Evolutionary conservation across 2,113 vertebrate genomes (phyloP), one percentile per base, ranked within the genome.

Genomic region (Seriola rivoliana): DNA sequence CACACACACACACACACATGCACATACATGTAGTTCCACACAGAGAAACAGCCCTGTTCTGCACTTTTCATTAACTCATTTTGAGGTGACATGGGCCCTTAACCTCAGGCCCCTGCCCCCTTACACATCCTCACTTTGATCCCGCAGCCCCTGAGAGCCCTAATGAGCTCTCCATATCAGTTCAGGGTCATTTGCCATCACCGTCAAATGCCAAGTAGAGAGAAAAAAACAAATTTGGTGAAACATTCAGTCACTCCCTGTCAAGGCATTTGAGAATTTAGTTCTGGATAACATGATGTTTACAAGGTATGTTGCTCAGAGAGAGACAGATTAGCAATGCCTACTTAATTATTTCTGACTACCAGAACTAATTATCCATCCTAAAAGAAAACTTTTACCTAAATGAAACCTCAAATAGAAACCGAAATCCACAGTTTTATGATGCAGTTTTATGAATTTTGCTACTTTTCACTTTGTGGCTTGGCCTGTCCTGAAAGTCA

Each of bases 121-220:
- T 63, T 60, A 81, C 65, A 78, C 44, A 38, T 67, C 57, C 60
- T 34, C 52, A 66, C 87, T 88, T 86, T 91, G 81, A 90, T 89
- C 91, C 79, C 3, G 4, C 83, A 75, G 77, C 19, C 75, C 63
- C 52, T 73, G 57, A 44, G 34, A 54, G 65, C 55, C 60, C 38
- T 90, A 88, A 89, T 80, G 83, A 92, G 84, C 65, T 74, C 66
- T 86, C 72, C 40, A 70, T 84, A 85, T 78, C 75, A 70, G 75
- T 65, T 82, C 67, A 54, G 52, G 64, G 80, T 86, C 55, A 75
- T 81, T 82, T 75, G 13, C 73, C 62, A 67, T 78, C 60, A 85
- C 54, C 58, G 60, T 80, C 60, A 87, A 80, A 50, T 75, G 54
- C 16, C 46, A 19, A 62, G 16, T 12, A 57, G 29, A 65, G 13